Evolutionary conservation across 2,113 vertebrate genomes (phyloP), one percentile per base, ranked within the genome.

Genomic region (Crocuta crocuta): DNA sequence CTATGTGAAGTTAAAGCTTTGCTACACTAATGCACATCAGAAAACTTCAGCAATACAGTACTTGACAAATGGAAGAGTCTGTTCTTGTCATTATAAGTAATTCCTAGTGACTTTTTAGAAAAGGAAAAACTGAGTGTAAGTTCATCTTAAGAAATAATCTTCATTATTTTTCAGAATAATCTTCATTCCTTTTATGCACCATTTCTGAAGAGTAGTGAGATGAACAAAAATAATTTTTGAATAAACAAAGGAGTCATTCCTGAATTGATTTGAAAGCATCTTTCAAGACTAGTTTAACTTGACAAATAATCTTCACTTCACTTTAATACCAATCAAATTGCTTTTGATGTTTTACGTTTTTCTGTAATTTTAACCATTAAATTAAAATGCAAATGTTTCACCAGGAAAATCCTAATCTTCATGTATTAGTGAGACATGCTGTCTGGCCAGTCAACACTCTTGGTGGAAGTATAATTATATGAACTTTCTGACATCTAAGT

Each of bases 251-350:
- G 86, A 79, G 9, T 86, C 85, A 87, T 80, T 86, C 39, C 53
- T 76, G 9, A 92, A 87, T 39, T 95, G 55, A 91, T 95, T 79
- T 96, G 83, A 98, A 98, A 91, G 53, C 43, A 66, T 79, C 70
- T 8, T 93, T 96, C 28, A 12, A 65, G 70, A 68, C 76, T 93
- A 84, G 28, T 71, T 83, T 87, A 85, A 88, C 58, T 76, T 74
- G 50, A 93, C 13, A 83, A 43, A 5, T 81, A 39, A 89, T 65
- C 96, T 97, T 58, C 28, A 84, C 43, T 94, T 95, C 66, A 83
- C 65, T 89, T 92, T 61, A 87, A 2, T n/a, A 28, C 79, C 6
- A 39, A 43, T 89, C 50, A 87, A 24, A 43, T 88, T 79, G 19
- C 35, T 65, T 97, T 92, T 84, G 48, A 78, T 97, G 61, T 43